Base-by-base conservation (phyloP, 2,888 invertebrate genomes). In the Ctenicera cuprea region DNA sequence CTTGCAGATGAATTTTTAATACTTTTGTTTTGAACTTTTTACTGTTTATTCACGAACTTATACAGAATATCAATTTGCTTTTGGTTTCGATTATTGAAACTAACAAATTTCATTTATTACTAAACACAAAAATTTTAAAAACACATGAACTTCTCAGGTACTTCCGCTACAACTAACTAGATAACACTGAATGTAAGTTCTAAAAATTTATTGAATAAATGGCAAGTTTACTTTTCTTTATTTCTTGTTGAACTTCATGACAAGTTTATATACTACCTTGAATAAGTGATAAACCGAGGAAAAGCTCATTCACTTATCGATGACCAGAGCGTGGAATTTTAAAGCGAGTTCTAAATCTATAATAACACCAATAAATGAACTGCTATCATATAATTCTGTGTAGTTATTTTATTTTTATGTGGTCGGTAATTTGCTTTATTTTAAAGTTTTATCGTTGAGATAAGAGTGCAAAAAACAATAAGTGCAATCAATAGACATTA, bases 1-100 rank as follows among this genome's bases (percentile, higher is more conserved):
- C 57, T 63, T 63, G 16, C 54, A 43, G 30, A 57, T 71, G 54
- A 71, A 71, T 38, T 71, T 71, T 71, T 71, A 61, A 30, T 61
- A 50, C 30, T 22, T 59, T 65, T 65, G 63, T 37, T 59, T 64
- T n/a, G 45, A 18, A 54, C 30, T 48, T 64, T 26, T 54, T 26
- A 20, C 54, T 63, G 45, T 70, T 38, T 54, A 12, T 52, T 43
- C 41, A 41, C 30, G 18, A 14, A n/a, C 52, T 41, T 63, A 50
- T 50, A 37, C 52, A 52, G 62, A 70, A 70, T 70, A 52, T 33
- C 61, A 68, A 68, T 68, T 59, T 45, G 20, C 14, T 68, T 59
- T 68, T 68, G 33, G 45, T 68, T 68, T 68, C 14, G n/a, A 33
- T 50, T 61, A 22, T 22, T 26, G 5, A 20, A 22, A 9, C 20